Evolutionary conservation across 2,888 invertebrate genomes (phyloP).

Genomic region (Chymomyza amoena): DNA sequence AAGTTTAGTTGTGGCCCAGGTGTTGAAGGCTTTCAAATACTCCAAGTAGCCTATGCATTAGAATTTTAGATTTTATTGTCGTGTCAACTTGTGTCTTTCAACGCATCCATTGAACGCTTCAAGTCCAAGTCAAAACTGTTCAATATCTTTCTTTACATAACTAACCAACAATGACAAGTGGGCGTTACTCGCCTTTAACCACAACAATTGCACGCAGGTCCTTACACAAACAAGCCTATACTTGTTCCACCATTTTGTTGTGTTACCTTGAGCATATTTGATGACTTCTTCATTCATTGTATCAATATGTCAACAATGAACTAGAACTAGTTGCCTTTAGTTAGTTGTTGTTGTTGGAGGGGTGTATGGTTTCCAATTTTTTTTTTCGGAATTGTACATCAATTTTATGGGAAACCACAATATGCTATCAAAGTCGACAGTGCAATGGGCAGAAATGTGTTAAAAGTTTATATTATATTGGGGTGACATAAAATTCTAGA

Average conservation of each 20-base stretch:
- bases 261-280: constrained; percentile 63
- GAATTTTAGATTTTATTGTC: not conserved
- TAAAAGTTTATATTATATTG: no score
- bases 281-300: constrained; percentile 49
- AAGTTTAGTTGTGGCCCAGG: not conserved
- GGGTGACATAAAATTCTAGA: constrained; percentile 1
- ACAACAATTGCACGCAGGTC: not conserved
- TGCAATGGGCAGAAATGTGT: not conserved
- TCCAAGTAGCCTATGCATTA: not conserved
- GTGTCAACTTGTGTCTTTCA: not conserved
- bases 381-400: not conserved
- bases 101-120: not conserved
- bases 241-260: constrained; percentile 33
- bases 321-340: not conserved
- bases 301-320: constrained; percentile 41
- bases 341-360: not conserved
- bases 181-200: constrained; percentile 42
- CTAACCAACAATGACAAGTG: constrained; percentile 34
- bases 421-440: not conserved
- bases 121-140: not conserved
- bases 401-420: not conserved
- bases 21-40: not conserved
- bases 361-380: not conserved
- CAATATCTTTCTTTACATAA: constrained; percentile 26
- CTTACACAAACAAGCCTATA: not conserved